Conservation (phyloP, 2,797 vertebrate genomes). For the Sciurus vulgaris region DNA sequence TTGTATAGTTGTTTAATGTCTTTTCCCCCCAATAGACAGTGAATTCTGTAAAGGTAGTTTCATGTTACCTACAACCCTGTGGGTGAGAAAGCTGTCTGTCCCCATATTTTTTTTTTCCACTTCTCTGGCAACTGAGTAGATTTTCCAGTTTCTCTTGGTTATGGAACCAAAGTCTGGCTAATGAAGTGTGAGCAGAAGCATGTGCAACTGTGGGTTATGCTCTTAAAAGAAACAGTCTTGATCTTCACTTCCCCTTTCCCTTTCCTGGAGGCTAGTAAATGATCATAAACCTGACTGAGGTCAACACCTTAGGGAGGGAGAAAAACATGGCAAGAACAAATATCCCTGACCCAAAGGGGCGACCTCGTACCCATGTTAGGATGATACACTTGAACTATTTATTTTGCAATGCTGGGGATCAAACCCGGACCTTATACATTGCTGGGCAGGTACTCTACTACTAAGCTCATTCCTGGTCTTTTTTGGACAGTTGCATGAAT, state of each 20-base stretch:
- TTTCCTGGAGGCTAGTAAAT: slow-evolving; percentile 27
- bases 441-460: not conserved
- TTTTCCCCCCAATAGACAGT: not conserved
- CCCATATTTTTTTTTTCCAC: not conserved
- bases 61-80: not conserved
- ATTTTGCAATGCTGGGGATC: not conserved
- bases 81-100: slow-evolving; percentile 23
- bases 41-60: not conserved
- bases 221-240: slow-evolving; percentile 5
- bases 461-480: not conserved
- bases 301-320: not conserved
- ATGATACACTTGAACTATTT: not conserved
- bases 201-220: not conserved
- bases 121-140: not conserved
- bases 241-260: slow-evolving; percentile 32
- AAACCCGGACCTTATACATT: not conserved
- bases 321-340: not conserved
- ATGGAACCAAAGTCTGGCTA: not conserved
- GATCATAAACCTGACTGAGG: not conserved
- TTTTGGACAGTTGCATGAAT: not conserved
- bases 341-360: not conserved
- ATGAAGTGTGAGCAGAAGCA: not conserved
- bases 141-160: slow-evolving; percentile 10
- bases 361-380: not conserved
- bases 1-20: not conserved